phyloP scores from a whole-genome alignment of 2,113 vertebrate species.

The Neolamprologus toae region DNA sequence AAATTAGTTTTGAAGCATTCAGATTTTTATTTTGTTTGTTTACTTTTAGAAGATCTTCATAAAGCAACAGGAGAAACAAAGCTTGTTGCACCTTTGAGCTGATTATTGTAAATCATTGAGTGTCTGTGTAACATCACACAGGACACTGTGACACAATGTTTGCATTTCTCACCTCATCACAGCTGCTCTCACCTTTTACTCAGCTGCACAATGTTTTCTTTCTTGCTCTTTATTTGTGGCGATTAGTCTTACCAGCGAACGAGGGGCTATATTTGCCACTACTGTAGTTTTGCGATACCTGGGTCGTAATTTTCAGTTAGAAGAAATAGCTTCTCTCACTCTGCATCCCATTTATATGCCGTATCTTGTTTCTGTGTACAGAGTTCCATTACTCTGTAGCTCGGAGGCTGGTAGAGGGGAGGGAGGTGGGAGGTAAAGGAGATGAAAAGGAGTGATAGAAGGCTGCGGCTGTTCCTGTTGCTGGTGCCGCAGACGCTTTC shows the following conservation, averaged over 20 bases:
- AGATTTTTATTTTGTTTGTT: background rate
- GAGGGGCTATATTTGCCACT: constrained; percentile 25
- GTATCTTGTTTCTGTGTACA: constrained; percentile 62
- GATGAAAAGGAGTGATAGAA: constrained; percentile 61
- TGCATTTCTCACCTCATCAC: background rate
- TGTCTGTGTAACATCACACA: background rate
- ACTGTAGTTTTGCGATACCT: constrained; percentile 51
- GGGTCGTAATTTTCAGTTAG: constrained; percentile 54
- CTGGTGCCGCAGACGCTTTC: constrained; percentile 1
- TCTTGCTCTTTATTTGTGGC: constrained; percentile 28
- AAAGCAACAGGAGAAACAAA: background rate
- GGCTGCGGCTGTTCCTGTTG: constrained; percentile 28
- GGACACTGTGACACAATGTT: background rate
- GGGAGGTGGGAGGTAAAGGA: constrained; percentile 2
- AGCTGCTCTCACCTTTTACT: background rate
- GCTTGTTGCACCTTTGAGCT: background rate
- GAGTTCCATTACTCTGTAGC: constrained; percentile 63
- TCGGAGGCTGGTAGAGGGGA: constrained; percentile 32
- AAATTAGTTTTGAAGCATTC: background rate
- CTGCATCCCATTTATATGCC: constrained; percentile 63
- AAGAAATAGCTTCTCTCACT: constrained; percentile 57
- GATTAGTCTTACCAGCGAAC: constrained; percentile 55
- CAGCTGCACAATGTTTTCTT: background rate
- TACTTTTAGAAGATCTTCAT: background rate
- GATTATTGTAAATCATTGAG: background rate